Evolutionary conservation across 1,140 invertebrate species (phyloP).

Genomic region (Samia ricini): DNA sequence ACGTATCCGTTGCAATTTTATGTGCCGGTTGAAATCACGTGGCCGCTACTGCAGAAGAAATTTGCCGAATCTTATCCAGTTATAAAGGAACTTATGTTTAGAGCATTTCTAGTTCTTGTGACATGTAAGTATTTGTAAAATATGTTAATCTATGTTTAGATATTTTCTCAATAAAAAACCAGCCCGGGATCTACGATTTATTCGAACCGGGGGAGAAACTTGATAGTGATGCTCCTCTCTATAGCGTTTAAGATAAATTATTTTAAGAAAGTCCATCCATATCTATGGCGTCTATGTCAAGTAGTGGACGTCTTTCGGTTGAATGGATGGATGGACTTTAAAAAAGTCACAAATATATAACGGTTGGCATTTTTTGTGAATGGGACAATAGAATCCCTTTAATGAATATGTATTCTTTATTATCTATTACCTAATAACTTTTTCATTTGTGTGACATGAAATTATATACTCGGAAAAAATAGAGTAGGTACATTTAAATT

Average conservation of each 20-base stretch:
- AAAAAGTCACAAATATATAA: too few species aligned
- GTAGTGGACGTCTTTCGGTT: too few species aligned
- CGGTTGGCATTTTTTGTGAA: too few species aligned
- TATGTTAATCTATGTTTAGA: not conserved
- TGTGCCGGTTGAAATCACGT: slow-evolving; percentile 88
- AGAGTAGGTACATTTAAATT: too few species aligned
- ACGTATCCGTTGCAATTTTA: slow-evolving; percentile 95
- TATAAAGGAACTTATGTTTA: slow-evolving; percentile 46
- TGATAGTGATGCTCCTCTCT: too few species aligned
- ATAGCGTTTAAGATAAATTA: not conserved
- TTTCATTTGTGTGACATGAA: too few species aligned
- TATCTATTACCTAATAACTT: too few species aligned
- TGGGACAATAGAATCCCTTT: too few species aligned
- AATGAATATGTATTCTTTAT: too few species aligned
- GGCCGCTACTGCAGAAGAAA: slow-evolving; percentile 78
- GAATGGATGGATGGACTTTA: too few species aligned
- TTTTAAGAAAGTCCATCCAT: not conserved
- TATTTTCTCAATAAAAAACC: not conserved
- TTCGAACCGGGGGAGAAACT: too few species aligned
- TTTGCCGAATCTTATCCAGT: slow-evolving; percentile 48
- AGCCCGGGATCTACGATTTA: not conserved
- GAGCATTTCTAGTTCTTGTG: slow-evolving; percentile 46
- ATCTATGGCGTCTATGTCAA: not conserved
- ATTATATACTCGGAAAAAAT: too few species aligned
- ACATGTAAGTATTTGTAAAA: slow-evolving; percentile 49